Conservation (phyloP, 2,797 vertebrate species). For the Hafferia zeledoni region DNA sequence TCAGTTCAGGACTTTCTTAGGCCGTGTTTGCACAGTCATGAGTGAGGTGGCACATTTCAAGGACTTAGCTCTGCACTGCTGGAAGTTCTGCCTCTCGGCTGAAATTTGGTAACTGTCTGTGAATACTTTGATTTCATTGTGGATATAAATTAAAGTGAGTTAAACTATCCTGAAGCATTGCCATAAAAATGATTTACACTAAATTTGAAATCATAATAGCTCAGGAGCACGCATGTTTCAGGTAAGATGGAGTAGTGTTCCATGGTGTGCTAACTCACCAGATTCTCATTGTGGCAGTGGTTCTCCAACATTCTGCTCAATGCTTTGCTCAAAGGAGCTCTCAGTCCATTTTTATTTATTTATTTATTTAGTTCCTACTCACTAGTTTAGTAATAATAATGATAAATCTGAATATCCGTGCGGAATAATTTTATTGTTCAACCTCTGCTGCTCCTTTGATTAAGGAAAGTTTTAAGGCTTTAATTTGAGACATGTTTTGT, state of each 20-base stretch:
- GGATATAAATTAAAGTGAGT: neutral
- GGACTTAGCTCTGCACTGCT: neutral
- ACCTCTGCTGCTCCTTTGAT: neutral
- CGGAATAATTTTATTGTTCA: neutral
- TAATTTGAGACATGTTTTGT: conserved; percentile 43
- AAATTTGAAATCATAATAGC: neutral
- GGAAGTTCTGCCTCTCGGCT: neutral
- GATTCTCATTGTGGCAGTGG: neutral
- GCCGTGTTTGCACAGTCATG: neutral
- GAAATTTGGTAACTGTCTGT: neutral
- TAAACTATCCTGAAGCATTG: neutral
- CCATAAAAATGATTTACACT: neutral
- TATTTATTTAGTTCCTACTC: neutral
- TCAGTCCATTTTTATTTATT: neutral
- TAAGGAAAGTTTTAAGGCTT: conserved; percentile 48
- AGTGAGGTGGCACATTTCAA: neutral
- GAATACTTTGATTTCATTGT: neutral
- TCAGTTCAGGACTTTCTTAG: neutral
- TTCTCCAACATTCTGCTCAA: neutral
- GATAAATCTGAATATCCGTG: neutral
- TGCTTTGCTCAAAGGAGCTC: neutral
- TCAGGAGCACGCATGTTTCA: neutral
- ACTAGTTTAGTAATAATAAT: neutral
- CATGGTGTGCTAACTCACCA: neutral
- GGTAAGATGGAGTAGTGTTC: neutral